Percentiles rank a stretch among this genome's conserved stretches.
These are phyloP conservation scores for Paedocypris micromegethes DNA, from an alignment of 2,797 vertebrate genomes.

Conservation along the genomic window DNA sequence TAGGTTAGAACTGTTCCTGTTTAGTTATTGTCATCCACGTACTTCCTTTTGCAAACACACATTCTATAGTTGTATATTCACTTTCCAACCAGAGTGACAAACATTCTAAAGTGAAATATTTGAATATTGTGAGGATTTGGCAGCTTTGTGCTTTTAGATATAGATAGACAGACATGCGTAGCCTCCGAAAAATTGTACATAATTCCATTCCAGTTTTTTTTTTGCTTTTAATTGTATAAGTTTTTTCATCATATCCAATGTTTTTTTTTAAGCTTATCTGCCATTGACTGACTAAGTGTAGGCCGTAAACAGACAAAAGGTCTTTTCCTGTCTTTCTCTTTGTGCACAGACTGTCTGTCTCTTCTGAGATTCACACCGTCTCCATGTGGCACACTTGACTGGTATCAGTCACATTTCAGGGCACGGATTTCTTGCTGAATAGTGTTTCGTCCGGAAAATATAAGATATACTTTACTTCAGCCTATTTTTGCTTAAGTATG, in stretches of 20 bases:
- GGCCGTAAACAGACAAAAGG: background rate
- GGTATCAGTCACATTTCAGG: conserved; percentile 1
- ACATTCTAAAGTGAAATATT: too few species aligned
- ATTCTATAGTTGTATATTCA: too few species aligned
- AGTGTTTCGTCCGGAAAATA: background rate
- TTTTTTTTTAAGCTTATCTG: background rate
- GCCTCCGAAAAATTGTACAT: too few species aligned
- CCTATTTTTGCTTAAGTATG: background rate
- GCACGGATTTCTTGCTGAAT: background rate
- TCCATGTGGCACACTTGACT: background rate
- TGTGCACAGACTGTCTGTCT: background rate
- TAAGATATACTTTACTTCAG: background rate
- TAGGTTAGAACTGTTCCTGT: conserved; percentile 16
- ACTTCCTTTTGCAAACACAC: background rate
- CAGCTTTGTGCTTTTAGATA: too few species aligned
- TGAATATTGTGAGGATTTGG: too few species aligned
- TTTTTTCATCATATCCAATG: background rate
- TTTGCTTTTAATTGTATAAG: too few species aligned
- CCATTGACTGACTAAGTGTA: conserved; percentile 1
- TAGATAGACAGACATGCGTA: too few species aligned
- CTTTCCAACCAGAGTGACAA: too few species aligned
- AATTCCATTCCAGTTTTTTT: too few species aligned
- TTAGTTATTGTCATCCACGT: background rate
- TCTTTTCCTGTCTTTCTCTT: conserved; percentile 1
- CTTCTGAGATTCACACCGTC: background rate